A percentile compares a stretch with the other conserved stretches of the same genome.
Conservation (phyloP, 2,113 vertebrate genomes). For the Probosciger aterrimus region DNA sequence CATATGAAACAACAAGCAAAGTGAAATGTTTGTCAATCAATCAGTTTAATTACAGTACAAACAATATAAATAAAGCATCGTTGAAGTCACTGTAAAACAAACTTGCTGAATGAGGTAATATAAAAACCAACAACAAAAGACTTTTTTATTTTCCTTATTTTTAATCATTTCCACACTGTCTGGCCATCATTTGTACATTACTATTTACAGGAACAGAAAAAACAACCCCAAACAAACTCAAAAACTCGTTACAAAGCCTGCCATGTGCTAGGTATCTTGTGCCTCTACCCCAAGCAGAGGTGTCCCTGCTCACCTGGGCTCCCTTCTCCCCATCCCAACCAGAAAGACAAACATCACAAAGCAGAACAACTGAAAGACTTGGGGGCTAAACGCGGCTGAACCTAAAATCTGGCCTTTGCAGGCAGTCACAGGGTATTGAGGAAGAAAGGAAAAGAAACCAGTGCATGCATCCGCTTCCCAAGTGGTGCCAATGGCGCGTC, state of each 20-base stretch:
- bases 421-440: background rate
- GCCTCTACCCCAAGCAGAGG: background rate
- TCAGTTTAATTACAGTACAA: constrained; percentile 78
- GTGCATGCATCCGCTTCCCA: fast-evolving
- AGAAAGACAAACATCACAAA: background rate
- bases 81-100: constrained; percentile 72
- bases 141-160: background rate
- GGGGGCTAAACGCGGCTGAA: background rate
- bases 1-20: constrained; percentile 72
- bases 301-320: background rate
- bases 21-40: constrained; percentile 69
- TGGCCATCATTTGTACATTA: constrained; percentile 62
- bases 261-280: background rate
- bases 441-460: background rate
- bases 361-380: background rate
- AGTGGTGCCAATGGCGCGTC: fast-evolving
- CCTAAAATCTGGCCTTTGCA: background rate
- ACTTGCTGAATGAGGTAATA: constrained; percentile 86
- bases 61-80: constrained; percentile 87
- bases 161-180: constrained; percentile 38
- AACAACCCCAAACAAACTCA: background rate
- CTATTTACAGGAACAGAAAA: constrained; percentile 77
- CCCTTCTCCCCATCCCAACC: background rate
- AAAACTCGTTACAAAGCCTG: background rate
- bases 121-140: constrained; percentile 70